phyloP scores from a whole-genome alignment of 2,888 invertebrate species.

The Lepidochrysops patricia region DNA sequence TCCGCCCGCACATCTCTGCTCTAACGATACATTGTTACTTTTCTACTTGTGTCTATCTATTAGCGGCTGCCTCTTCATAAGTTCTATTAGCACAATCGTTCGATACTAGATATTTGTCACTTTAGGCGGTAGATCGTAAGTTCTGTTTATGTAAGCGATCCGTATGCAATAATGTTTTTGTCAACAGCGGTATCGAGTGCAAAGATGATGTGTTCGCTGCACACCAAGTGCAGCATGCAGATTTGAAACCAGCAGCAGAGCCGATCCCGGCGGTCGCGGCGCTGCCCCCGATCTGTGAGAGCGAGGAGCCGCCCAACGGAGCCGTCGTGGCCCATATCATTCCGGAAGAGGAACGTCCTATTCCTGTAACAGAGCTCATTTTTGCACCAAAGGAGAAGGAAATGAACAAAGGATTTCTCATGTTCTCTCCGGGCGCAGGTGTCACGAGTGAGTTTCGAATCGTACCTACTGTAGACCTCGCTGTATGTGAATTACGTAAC shows the following conservation, averaged over 20 bases:
- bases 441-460: slow-evolving; percentile 83
- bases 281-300: slow-evolving; percentile 27
- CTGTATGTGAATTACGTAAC: neutral
- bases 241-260: slow-evolving; percentile 53
- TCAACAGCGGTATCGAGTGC: slow-evolving; percentile 84
- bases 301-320: slow-evolving; percentile 48
- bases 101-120: slow-evolving; percentile 19
- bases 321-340: slow-evolving; percentile 49
- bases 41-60: slow-evolving; percentile 35
- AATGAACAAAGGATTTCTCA: slow-evolving; percentile 94
- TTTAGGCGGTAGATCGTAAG: slow-evolving; percentile 29
- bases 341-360: slow-evolving; percentile 70
- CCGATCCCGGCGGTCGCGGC: slow-evolving; percentile 30
- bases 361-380: slow-evolving; percentile 82
- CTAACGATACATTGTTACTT: slow-evolving; percentile 29
- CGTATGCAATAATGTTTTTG: slow-evolving; percentile 44
- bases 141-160: slow-evolving; percentile 26
- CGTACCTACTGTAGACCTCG: neutral
- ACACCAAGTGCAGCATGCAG: slow-evolving; percentile 69
- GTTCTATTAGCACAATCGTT: slow-evolving; percentile 17
- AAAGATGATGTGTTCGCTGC: slow-evolving; percentile 84
- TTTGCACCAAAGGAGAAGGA: slow-evolving; percentile 90
- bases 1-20: slow-evolving; percentile 36
- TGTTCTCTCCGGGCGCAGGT: slow-evolving; percentile 89
- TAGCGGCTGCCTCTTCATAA: slow-evolving; percentile 31